Evolutionary conservation across 2,888 invertebrate genomes (phyloP), one percentile per base, ranked within the genome.

Genomic region (Idaea biselata): DNA sequence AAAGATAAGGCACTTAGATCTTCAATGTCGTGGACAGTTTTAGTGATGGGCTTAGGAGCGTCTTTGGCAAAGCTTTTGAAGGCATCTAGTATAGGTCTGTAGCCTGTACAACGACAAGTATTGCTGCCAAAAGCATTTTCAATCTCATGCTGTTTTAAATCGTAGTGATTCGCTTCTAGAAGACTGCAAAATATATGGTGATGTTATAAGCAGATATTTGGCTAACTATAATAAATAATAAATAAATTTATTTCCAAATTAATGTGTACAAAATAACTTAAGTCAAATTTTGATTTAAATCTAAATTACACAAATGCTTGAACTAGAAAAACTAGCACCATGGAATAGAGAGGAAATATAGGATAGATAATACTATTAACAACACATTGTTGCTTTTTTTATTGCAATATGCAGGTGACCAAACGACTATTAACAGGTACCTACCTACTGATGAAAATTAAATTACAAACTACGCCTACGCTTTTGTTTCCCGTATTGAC

Each of bases 101-200:
- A 96, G 0, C 96, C 96, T 0, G 97, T 97, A 76, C 97, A 97
- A 57, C 97, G 93, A 70, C 97, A 97, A n/a, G 96, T 94, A 70
- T 96, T 96, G 64, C 96, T 95, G 16, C 95, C 96, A 68, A 96
- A 95, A 0, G 95, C 94, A 71, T 95, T 94, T 77, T 96, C 96
- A 58, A 96, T 93, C 74, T 96, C 94, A 44, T 74, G 64, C 68
- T 73, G 73, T 0, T 75, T 74, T 32, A 78, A 58, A 4, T 74
- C 62, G 18, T 73, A 71, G 53, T 73, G 58, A 56, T 73, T 72
- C 8, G 72, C 68, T 67, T 74, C 74, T 6, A 74, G 61, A 57
- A 74, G 65, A 55, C 74, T 74, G 63, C 0, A 70, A 69, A 33
- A 59, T 33, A 58, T 32, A 31, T 14, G 44, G 3, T 44, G 44